A percentile compares a stretch with the other conserved stretches of the same genome.
Evolutionary conservation across 2,888 invertebrate species (phyloP).

Genomic region (Drosophila formosana): DNA sequence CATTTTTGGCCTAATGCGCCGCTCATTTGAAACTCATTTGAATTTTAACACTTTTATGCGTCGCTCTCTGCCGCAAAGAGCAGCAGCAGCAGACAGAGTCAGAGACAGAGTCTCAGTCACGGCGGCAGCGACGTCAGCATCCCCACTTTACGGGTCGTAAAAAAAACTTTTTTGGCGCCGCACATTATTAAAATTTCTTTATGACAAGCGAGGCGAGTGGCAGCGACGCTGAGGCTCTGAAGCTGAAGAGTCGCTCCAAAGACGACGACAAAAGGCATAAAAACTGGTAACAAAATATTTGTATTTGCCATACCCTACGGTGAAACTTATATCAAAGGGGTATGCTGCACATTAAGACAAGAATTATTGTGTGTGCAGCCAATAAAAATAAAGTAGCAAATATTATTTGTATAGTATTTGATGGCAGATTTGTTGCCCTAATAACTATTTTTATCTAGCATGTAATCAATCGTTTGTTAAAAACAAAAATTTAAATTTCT

Average conservation of each 20-base stretch:
- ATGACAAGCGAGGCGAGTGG: constrained; percentile 68
- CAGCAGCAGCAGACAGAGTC: constrained; percentile 12
- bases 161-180: constrained; percentile 78
- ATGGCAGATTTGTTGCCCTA: too few relatives aligned
- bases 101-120: background rate
- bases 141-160: constrained; percentile 65
- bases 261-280: constrained; percentile 77
- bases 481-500: too few relatives aligned
- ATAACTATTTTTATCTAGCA: too few relatives aligned
- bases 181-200: constrained; percentile 82
- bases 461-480: too few relatives aligned
- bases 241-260: constrained; percentile 51
- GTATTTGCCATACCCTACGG: constrained; percentile 47
- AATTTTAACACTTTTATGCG: constrained; percentile 78
- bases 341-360: background rate
- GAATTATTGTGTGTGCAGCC: background rate
- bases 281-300: constrained; percentile 80
- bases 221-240: constrained; percentile 11
- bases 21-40: constrained; percentile 75
- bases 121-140: constrained; percentile 33
- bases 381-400: too few relatives aligned
- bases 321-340: background rate
- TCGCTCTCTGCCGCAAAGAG: constrained; percentile 19
- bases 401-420: too few relatives aligned
- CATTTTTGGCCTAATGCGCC: constrained; percentile 57